A percentile compares a stretch with the other conserved stretches of the same genome.
Conservation (phyloP, 2,888 invertebrate species). For the Harmothoe impar region DNA sequence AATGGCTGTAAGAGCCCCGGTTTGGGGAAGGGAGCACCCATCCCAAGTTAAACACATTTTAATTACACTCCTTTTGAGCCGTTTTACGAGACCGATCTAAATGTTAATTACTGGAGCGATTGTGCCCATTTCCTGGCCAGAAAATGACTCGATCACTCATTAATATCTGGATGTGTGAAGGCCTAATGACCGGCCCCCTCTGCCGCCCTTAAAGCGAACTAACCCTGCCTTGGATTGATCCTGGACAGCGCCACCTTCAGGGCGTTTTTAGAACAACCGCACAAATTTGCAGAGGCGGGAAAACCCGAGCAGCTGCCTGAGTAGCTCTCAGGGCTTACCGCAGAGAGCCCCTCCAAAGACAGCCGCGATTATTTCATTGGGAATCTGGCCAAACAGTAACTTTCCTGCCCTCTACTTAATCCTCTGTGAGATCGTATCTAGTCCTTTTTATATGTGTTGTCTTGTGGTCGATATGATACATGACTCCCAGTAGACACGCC, state of each 20-base stretch:
- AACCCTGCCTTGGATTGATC: not conserved
- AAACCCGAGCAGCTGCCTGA: not conserved
- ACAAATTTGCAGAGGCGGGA: not conserved
- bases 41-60: not conserved
- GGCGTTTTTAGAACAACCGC: not conserved
- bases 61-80: not conserved
- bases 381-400: too few relatives aligned
- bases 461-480: too few relatives aligned
- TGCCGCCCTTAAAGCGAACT: not conserved
- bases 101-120: slow-evolving; percentile 29
- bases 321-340: not conserved
- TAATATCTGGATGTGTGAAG: slow-evolving; percentile 4
- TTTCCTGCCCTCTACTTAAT: too few relatives aligned
- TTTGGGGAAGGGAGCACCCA: too few relatives aligned
- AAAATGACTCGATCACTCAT: slow-evolving; percentile 21
- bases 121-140: slow-evolving; percentile 44
- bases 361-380: too few relatives aligned
- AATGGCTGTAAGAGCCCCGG: too few relatives aligned
- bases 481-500: too few relatives aligned
- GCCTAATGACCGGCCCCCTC: slow-evolving; percentile 25
- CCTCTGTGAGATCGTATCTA: too few relatives aligned
- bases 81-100: not conserved
- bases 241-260: not conserved
- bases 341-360: not conserved
- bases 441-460: too few relatives aligned